Evolutionary conservation across 1,140 invertebrate species (phyloP).

Genomic region (Leptestheria dahalacensis): DNA sequence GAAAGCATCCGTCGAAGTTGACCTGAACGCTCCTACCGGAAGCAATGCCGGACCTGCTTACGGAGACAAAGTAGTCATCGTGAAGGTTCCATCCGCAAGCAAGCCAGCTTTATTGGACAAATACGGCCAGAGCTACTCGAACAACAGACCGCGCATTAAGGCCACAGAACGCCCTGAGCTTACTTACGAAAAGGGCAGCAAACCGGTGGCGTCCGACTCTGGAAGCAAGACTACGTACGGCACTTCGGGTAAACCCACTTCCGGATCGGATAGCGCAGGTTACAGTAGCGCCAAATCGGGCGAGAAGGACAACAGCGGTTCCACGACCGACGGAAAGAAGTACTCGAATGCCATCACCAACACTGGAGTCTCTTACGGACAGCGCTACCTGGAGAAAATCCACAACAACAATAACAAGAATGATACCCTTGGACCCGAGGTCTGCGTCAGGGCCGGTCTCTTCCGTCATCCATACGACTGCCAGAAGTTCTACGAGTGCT

Average conservation of each 20-base stretch:
- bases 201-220: too few relatives aligned
- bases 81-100: conserved; percentile 14
- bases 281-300: background rate
- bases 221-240: too few relatives aligned
- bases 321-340: background rate
- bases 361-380: background rate
- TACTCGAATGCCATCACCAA: background rate
- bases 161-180: background rate
- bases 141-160: background rate
- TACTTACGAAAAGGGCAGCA: background rate
- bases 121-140: background rate
- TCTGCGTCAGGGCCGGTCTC: conserved; percentile 59
- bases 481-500: conserved; percentile 70
- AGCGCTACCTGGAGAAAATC: conserved; percentile 11
- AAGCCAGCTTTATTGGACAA: conserved; percentile 14
- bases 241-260: background rate
- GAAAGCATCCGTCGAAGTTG: background rate
- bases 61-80: conserved; percentile 8
- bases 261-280: background rate
- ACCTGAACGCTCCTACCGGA: background rate
- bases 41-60: background rate
- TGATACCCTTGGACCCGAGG: conserved; percentile 38
- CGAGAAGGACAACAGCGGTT: background rate
- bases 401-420: conserved; percentile 30
- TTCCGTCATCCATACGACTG: conserved; percentile 67